Base-by-base conservation (phyloP, 53 echinoderm and acorn worm genomes). In the Pentamera pediparva region DNA sequence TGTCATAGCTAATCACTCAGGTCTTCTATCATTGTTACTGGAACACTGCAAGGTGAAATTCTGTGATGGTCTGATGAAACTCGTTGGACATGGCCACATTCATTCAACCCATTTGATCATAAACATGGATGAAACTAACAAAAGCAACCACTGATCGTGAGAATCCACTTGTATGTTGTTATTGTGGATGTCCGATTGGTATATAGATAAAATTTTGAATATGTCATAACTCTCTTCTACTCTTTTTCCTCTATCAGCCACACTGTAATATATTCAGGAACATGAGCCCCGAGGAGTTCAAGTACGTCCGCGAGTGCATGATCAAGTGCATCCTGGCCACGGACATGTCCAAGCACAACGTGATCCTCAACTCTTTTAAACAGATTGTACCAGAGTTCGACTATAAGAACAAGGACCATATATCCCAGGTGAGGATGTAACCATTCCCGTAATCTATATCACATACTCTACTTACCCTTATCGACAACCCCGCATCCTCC, bases 191-290 rank as follows among this genome's bases (percentile, higher is more conserved):
- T n/a, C n/a, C n/a, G n/a, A n/a, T n/a, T n/a, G n/a, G n/a, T n/a
- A n/a, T n/a, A n/a, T n/a, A 41, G 15, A 41, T 41, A 41, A 41
- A 41, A 10, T 15, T 41, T 41, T 10, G 15, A 41, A 41, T 41
- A 8, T 10, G 43, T 41, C 9, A 41, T 10, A 41, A 8, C 15
- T 41, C 21, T 45, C 2, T 43, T 5, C 31, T 67, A 18, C 13
- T 12, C 25, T 8, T 71, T 71, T 51, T 32, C 19, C 20, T 31
- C 27, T 17, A 13, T 5, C 84, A 92, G 88, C 90, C 88, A 20
- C 88, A 90, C 60, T 91, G 91, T 72, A 95, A 95, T 82, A 87
- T 95, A 56, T 91, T 95, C 86, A 95, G 91, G 75, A 95, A 95
- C 76, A 37, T 95, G 10, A 72, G 76, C 18, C 77, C 88, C 17